These are phyloP conservation scores for Sebastiscus albofasciatus DNA, from an alignment of 2,797 vertebrate species.

Conservation along the genomic window DNA sequence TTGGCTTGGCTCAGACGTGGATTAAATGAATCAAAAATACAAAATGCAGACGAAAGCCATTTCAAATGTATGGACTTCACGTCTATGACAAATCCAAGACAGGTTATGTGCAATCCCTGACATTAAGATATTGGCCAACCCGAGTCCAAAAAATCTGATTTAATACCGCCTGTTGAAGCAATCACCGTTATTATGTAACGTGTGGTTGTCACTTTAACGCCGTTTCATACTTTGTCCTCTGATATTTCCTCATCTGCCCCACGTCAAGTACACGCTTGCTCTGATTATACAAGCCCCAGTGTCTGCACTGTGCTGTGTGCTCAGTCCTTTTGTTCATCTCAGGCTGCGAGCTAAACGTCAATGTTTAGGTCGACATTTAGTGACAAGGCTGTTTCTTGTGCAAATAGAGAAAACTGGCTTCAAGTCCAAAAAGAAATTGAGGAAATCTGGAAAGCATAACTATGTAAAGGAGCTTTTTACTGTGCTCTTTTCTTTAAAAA, in stretches of 20 bases:
- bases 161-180: slow-evolving; percentile 59
- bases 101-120: slow-evolving; percentile 44
- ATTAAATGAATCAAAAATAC: slow-evolving; percentile 58
- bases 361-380: not conserved
- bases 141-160: slow-evolving; percentile 59
- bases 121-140: slow-evolving; percentile 55
- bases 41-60: slow-evolving; percentile 35
- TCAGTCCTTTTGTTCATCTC: slow-evolving; percentile 25
- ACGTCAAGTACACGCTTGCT: slow-evolving; percentile 42
- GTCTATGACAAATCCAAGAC: slow-evolving; percentile 38
- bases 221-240: slow-evolving; percentile 65
- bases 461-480: slow-evolving; percentile 5
- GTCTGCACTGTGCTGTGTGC: not conserved
- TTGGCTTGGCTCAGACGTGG: slow-evolving; percentile 52
- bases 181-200: slow-evolving; percentile 63
- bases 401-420: slow-evolving; percentile 25
- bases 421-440: slow-evolving; percentile 11
- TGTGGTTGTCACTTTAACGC: slow-evolving; percentile 57
- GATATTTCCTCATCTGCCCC: slow-evolving; percentile 66
- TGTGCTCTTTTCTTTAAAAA: slow-evolving; percentile 8
- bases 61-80: slow-evolving; percentile 36
- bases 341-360: not conserved
- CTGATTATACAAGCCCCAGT: slow-evolving; percentile 40
- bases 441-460: slow-evolving; percentile 60
- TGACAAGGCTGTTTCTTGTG: slow-evolving; percentile 8